Conservation (phyloP, 2,888 invertebrate genomes). For the Hemistola chrysoprasaria region DNA sequence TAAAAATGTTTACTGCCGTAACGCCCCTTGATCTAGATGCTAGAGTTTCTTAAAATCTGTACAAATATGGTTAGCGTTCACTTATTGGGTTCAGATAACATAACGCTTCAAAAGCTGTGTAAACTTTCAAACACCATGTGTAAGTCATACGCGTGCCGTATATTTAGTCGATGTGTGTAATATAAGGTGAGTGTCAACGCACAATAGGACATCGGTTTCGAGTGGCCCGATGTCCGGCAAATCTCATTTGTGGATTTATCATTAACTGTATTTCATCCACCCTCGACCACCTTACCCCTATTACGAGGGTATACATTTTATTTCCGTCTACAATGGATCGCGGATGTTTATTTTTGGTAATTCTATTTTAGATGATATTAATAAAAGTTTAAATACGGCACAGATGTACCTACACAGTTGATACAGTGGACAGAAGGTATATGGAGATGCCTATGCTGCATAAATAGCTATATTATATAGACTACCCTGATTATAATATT, state of each 20-base stretch:
- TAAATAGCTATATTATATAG: too few species aligned
- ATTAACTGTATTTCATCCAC: constrained; percentile 80
- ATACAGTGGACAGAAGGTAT: too few species aligned
- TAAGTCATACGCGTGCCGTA: constrained; percentile 43
- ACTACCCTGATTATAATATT: too few species aligned
- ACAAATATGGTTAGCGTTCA: too few species aligned
- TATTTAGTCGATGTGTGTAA: constrained; percentile 64
- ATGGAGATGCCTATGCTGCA: too few species aligned
- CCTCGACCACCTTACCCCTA: constrained; percentile 71
- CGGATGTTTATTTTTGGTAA: constrained; percentile 67
- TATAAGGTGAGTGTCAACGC: constrained; percentile 74
- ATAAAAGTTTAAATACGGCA: too few species aligned
- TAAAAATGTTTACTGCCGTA: too few species aligned
- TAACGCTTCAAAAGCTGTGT: constrained; percentile 6
- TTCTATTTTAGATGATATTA: constrained; percentile 43
- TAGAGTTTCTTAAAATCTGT: too few species aligned
- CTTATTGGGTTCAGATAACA: too few species aligned
- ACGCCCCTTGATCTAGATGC: too few species aligned
- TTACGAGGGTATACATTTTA: constrained; percentile 77
- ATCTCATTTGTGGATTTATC: constrained; percentile 83
- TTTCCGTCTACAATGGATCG: constrained; percentile 67
- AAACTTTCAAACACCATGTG: constrained; percentile 49
- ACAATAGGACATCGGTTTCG: constrained; percentile 73
- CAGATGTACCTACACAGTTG: too few species aligned
- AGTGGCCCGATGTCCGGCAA: constrained; percentile 79